These are phyloP conservation scores for Phoebastria nigripes DNA, from an alignment of 2,797 vertebrate genomes.

Conservation along the genomic window DNA sequence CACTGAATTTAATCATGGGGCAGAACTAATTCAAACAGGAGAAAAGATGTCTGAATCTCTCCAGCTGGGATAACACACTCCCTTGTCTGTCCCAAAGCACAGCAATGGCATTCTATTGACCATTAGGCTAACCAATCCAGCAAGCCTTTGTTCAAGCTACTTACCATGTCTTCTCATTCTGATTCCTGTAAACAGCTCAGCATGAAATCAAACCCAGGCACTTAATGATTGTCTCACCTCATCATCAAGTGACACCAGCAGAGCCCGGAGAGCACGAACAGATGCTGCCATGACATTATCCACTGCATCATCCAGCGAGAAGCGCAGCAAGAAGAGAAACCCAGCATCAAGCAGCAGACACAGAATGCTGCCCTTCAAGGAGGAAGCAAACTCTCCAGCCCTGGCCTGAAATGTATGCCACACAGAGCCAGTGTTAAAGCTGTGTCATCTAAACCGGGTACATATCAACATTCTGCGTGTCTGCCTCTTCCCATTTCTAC, in stretches of 20 bases:
- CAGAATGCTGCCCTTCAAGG: conserved; percentile 81
- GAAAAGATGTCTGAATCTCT: background rate
- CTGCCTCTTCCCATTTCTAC: background rate
- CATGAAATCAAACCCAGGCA: background rate
- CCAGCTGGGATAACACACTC: background rate
- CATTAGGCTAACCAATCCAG: background rate
- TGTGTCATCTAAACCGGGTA: background rate
- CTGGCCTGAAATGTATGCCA: conserved; percentile 76
- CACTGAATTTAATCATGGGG: background rate
- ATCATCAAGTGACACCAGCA: conserved; percentile 87
- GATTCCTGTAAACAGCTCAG: background rate
- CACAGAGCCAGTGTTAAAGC: background rate
- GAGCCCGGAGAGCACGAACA: conserved; percentile 79
- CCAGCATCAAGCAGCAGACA: conserved; percentile 90
- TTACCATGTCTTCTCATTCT: background rate
- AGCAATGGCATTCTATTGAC: background rate
- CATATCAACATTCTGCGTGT: background rate
- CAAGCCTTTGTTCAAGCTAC: background rate
- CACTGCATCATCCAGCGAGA: conserved; percentile 88
- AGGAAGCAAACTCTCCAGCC: conserved; percentile 80
- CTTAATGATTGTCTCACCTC: conserved; percentile 79
- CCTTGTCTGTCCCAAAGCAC: background rate
- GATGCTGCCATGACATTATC: conserved; percentile 89
- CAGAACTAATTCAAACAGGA: background rate
- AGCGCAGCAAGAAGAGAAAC: conserved; percentile 93